Evolutionary conservation across 2,113 vertebrate species (phyloP).

Genomic region (Astur gentilis): DNA sequence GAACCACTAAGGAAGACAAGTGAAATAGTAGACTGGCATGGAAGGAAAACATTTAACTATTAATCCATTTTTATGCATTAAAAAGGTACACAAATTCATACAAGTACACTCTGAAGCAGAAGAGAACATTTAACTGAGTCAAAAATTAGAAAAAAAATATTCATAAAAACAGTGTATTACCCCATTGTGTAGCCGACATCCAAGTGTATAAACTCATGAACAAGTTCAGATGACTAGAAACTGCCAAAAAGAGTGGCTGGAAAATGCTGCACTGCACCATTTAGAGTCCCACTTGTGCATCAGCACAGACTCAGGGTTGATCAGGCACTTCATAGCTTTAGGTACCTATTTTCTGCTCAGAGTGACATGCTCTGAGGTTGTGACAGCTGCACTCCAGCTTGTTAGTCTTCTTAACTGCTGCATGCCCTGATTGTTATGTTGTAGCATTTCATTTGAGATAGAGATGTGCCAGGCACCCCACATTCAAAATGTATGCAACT

Average conservation of each 20-base stretch:
- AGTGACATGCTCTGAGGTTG: not conserved
- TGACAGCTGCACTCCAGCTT: not conserved
- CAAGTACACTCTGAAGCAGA: not conserved
- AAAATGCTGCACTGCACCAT: not conserved
- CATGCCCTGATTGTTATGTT: not conserved
- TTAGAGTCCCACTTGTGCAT: not conserved
- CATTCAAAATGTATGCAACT: not conserved
- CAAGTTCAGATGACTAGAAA: not conserved
- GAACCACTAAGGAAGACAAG: not conserved
- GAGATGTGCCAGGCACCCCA: not conserved
- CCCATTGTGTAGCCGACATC: not conserved
- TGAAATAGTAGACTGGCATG: not conserved
- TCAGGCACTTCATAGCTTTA: not conserved
- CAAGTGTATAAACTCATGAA: not conserved
- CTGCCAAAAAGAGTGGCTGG: not conserved
- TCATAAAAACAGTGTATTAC: not conserved
- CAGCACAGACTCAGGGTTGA: not conserved
- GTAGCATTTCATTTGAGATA: not conserved
- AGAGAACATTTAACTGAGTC: not conserved
- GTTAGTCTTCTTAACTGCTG: not conserved
- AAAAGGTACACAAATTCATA: not conserved
- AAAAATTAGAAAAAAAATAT: not conserved
- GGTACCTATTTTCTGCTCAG: not conserved
- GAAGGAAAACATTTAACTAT: not conserved
- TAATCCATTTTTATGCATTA: not conserved